These are phyloP conservation scores for Sinonovacula constricta DNA, from an alignment of 1,140 invertebrate species.

Conservation along the genomic window DNA sequence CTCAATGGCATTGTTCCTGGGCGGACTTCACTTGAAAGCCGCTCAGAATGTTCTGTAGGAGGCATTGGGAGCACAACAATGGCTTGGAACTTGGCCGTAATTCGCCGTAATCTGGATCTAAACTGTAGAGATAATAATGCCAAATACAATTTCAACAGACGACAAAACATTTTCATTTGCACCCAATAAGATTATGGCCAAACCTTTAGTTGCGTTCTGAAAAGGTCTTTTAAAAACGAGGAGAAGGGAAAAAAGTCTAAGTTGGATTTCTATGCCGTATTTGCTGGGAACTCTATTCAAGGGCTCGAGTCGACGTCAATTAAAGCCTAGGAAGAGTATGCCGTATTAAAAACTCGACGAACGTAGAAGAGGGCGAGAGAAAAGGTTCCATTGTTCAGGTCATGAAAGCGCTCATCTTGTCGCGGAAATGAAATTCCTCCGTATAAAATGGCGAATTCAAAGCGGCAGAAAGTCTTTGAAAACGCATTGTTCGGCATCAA, in stretches of 20 bases:
- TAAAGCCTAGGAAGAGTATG: constrained; percentile 45
- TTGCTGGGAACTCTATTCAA: constrained; percentile 31
- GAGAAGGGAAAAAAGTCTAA: too few species aligned
- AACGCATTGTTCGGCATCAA: constrained; percentile 32
- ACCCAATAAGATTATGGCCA: constrained; percentile 37
- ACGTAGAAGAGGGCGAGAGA: constrained; percentile 32
- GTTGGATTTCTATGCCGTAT: constrained; percentile 33
- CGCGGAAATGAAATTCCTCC: constrained; percentile 52
- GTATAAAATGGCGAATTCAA: constrained; percentile 50
- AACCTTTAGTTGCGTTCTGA: constrained; percentile 26
- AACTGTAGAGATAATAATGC: constrained; percentile 42
- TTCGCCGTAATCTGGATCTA: constrained; percentile 31
- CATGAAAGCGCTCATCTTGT: constrained; percentile 40
- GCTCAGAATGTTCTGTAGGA: too few species aligned
- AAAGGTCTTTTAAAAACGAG: constrained; percentile 19
- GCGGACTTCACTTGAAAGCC: too few species aligned
- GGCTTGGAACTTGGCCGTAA: too few species aligned
- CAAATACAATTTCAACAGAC: constrained; percentile 42
- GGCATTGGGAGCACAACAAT: too few species aligned
- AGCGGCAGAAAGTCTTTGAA: constrained; percentile 35
- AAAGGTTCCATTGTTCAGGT: constrained; percentile 31
- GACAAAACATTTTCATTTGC: constrained; percentile 49
- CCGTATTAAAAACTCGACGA: constrained; percentile 37
- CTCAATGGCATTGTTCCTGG: too few species aligned
- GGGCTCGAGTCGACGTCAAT: constrained; percentile 40